Evolutionary conservation across 2,888 invertebrate genomes (phyloP).

Genomic region (Podabrus alpinus): DNA sequence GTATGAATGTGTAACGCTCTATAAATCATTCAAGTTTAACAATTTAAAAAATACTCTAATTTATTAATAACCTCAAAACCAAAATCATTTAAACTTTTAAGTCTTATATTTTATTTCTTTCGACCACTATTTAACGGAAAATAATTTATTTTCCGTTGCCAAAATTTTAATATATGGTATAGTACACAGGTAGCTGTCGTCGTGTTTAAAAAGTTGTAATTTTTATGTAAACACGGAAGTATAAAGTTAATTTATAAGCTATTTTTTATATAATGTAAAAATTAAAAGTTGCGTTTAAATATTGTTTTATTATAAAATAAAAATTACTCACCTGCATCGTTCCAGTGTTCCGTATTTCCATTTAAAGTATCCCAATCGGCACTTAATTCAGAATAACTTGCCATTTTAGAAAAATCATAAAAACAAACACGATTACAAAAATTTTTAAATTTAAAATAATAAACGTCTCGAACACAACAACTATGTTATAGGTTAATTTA

Average conservation of each 20-base stretch:
- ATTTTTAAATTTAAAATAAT: background rate
- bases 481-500: background rate
- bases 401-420: background rate
- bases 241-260: background rate
- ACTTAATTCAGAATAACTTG: background rate
- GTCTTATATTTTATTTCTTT: too few relatives aligned
- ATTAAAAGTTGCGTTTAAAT: background rate
- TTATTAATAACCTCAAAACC: background rate
- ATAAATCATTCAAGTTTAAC: background rate
- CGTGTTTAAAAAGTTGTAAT: background rate
- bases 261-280: background rate
- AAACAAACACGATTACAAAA: background rate
- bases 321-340: background rate
- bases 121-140: too few relatives aligned
- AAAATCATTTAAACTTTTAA: background rate
- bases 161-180: too few relatives aligned
- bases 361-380: background rate
- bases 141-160: too few relatives aligned
- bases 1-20: background rate
- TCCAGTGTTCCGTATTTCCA: background rate
- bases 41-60: background rate
- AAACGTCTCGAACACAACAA: background rate
- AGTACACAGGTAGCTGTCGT: background rate
- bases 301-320: background rate
- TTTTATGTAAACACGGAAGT: background rate